Conservation (phyloP, 2,797 vertebrate species). For the Anabacerthia variegaticeps region DNA sequence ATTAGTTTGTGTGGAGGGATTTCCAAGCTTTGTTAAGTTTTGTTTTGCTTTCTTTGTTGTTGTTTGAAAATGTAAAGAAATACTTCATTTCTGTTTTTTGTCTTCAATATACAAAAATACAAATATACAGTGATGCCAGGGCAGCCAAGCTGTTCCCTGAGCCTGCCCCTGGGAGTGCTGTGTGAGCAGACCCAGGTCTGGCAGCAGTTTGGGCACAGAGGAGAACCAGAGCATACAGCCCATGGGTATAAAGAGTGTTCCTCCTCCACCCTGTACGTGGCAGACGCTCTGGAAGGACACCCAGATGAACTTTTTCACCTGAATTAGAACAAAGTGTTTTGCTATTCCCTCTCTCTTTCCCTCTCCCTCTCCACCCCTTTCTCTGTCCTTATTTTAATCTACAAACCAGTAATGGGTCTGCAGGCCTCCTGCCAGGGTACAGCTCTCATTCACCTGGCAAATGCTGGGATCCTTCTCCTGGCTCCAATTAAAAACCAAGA, state of each 20-base stretch:
- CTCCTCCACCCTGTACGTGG: conserved; percentile 51
- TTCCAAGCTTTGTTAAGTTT: background rate
- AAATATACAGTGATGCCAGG: background rate
- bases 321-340: conserved; percentile 53
- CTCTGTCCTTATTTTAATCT: conserved; percentile 42
- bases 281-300: background rate
- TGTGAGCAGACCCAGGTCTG: background rate
- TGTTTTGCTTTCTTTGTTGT: background rate
- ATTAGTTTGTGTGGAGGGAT: background rate
- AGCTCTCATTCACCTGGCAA: conserved; percentile 46
- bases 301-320: conserved; percentile 42
- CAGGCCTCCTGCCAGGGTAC: conserved; percentile 34
- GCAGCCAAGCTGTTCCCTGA: background rate
- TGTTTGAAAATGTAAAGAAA: background rate
- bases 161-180: background rate
- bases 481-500: conserved; percentile 40
- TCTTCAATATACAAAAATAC: background rate
- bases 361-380: background rate
- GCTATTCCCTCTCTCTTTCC: conserved; percentile 11
- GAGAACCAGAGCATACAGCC: background rate
- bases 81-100: background rate
- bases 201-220: background rate
- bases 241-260: background rate
- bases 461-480: conserved; percentile 33
- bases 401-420: conserved; percentile 24